Percentiles rank a stretch among this genome's conserved stretches.
Evolutionary conservation across 2,113 vertebrate genomes (phyloP).

Genomic region (Ellobius talpinus): DNA sequence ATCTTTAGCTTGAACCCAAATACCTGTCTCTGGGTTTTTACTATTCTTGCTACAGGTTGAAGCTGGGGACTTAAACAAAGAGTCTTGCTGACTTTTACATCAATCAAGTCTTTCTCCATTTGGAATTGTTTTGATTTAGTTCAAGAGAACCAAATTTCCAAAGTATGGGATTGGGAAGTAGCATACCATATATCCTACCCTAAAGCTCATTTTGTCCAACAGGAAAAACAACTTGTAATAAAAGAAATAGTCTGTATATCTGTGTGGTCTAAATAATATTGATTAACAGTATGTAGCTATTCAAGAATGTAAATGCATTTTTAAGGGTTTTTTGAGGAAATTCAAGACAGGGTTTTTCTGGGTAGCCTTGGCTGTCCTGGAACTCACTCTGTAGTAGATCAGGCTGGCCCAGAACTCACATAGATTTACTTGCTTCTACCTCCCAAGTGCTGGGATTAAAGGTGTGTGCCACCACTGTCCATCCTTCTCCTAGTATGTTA

Average conservation of each 20-base stretch:
- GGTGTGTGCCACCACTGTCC: rapidly evolving
- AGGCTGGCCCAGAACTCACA: too few species aligned
- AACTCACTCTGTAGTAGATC: not conserved
- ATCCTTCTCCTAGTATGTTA: not conserved
- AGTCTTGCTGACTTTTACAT: not conserved
- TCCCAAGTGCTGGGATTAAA: not conserved
- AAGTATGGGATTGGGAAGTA: not conserved
- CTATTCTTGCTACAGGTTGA: not conserved
- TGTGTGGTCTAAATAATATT: not conserved
- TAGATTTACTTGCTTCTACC: not conserved
- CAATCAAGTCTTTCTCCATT: not conserved
- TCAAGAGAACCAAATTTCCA: not conserved
- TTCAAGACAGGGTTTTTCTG: not conserved
- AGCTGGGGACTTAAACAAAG: not conserved
- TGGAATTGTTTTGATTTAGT: not conserved
- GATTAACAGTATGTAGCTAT: not conserved
- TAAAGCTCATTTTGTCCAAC: not conserved
- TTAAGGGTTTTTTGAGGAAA: not conserved
- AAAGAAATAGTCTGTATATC: not conserved
- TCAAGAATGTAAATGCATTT: not conserved
- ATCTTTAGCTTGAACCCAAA: too few species aligned
- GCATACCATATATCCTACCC: not conserved
- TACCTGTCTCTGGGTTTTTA: too few species aligned
- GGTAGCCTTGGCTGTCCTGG: not conserved
- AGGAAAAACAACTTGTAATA: not conserved